Conservation (phyloP, 2,113 vertebrate species). For the Chloebia gouldiae region DNA sequence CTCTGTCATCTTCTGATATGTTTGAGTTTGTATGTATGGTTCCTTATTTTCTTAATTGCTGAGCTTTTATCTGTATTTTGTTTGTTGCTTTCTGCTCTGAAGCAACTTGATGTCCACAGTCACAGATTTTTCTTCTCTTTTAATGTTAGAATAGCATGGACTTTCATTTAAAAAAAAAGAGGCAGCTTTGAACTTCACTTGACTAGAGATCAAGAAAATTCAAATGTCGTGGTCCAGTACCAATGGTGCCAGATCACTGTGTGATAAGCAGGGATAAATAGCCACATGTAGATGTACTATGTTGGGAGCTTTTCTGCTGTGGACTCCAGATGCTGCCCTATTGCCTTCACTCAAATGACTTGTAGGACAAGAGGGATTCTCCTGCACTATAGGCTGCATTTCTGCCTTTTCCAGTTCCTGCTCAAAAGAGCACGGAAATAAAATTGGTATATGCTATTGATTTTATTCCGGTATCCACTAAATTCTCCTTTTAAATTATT, state of each 20-base stretch:
- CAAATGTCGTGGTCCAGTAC: background rate
- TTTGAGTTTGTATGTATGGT: background rate
- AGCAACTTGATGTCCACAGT: background rate
- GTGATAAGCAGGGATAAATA: background rate
- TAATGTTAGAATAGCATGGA: background rate
- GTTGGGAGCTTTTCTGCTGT: background rate
- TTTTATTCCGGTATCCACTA: background rate
- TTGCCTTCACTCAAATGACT: background rate
- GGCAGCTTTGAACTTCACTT: background rate
- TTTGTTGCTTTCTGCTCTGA: background rate
- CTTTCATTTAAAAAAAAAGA: background rate
- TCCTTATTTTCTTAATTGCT: background rate
- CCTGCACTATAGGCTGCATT: background rate
- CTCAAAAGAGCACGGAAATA: background rate
- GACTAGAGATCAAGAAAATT: background rate
- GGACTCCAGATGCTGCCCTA: background rate
- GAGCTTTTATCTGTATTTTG: background rate
- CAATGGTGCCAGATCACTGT: rapidly evolving
- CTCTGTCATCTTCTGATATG: background rate
- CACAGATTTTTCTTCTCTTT: background rate
- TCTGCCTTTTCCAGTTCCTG: background rate
- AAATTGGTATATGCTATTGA: background rate
- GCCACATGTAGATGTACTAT: rapidly evolving
- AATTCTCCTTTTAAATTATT: background rate
- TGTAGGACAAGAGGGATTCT: background rate